Conservation (phyloP, 2,797 vertebrate genomes). For the Anguilla anguilla region DNA sequence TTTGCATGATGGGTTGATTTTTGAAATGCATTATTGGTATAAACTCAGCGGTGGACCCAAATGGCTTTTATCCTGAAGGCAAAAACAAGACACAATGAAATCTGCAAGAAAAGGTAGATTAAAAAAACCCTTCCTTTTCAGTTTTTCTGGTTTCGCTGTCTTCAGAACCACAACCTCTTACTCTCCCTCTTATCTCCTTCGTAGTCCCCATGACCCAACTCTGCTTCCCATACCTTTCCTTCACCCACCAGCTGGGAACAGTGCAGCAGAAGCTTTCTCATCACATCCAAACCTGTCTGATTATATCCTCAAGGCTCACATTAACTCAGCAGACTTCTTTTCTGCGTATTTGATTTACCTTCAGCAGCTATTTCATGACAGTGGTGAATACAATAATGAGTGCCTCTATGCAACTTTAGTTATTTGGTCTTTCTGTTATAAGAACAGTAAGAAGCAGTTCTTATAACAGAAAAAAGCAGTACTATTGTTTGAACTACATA, state of each 20-base stretch:
- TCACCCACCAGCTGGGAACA: not conserved
- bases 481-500: no score
- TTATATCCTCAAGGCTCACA: not conserved
- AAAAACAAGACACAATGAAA: not conserved
- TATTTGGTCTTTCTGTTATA: not conserved
- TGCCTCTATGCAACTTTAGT: not conserved
- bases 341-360: not conserved
- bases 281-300: not conserved
- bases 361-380: not conserved
- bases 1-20: conserved; percentile 90
- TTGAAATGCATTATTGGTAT: conserved; percentile 74
- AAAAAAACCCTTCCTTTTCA: not conserved
- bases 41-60: conserved; percentile 55
- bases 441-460: no score
- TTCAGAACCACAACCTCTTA: not conserved
- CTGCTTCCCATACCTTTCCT: not conserved
- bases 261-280: not conserved
- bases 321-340: not conserved
- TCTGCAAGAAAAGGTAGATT: not conserved
- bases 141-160: not conserved
- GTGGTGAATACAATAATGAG: not conserved
- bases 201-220: not conserved
- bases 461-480: no score
- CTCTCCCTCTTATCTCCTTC: not conserved
- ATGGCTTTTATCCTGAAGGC: not conserved